Evolutionary conservation across 2,797 vertebrate species (phyloP), one percentile per base, ranked within the genome.

Genomic region (Oreochromis grahami): DNA sequence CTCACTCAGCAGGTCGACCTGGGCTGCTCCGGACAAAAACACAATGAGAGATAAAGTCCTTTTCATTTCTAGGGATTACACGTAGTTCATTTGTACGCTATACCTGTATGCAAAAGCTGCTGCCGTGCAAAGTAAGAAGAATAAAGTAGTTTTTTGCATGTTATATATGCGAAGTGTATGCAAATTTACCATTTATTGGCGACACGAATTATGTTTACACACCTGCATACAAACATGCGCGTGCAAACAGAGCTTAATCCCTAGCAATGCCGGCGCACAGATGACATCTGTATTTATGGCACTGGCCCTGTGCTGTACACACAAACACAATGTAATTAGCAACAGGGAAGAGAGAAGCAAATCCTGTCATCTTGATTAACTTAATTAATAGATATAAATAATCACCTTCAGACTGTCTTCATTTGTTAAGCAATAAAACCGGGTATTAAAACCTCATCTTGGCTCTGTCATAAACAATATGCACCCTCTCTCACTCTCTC

Each of bases 301-400:
- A 83, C 91, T 82, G 83, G 78, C 79, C 32, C 80, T 74, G 77
- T 26, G 19, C 53, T 84, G 86, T 82, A 86, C 84, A 87, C 84
- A 80, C 41, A 88, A 19, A 74, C 17, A 50, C 45, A 79, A 91
- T 85, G 82, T 94, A 95, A 96, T 96, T 95, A 95, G 94, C 90
- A 89, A 92, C 85, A 89, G 82, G 87, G 87, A 91, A 79, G 83
- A 79, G 78, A 85, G 91, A 93, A 88, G 92, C 85, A 92, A 94
- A 95, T 93, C 87, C 84, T 91, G 89, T 90, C 85, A 91, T 93
- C 92, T 94, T 95, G 95, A 96, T 96, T 82, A 94, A 94, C 88
- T 95, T 95, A 94, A 97, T 96, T 96, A 96, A 95, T 93, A 93
- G 91, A 93, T 94, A 94, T 95, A 96, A 96, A 96, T 95, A 96